Evolutionary conservation across 2,888 invertebrate genomes (phyloP).

Genomic region (Ophion ventricosus): DNA sequence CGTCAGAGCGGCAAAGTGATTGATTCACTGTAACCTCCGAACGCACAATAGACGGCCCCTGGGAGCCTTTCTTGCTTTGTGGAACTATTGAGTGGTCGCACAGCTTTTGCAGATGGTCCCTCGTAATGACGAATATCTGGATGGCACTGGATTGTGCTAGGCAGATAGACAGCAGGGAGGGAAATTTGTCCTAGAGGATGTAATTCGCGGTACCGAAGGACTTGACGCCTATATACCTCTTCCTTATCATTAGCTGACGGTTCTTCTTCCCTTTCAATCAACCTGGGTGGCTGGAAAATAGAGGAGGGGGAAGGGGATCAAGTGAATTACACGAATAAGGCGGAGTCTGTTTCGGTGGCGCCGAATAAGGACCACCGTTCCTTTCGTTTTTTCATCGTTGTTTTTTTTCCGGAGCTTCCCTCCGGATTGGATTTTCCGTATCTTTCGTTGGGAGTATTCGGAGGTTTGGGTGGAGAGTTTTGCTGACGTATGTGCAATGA

Average conservation of each 20-base stretch:
- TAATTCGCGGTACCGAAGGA: neutral
- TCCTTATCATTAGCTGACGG: neutral
- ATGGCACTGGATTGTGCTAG: neutral
- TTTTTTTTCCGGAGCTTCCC: constrained; percentile 23
- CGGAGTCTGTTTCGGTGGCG: neutral
- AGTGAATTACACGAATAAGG: constrained; percentile 1
- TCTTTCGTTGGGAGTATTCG: constrained; percentile 4
- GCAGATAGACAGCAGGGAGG: neutral
- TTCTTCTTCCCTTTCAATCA: neutral
- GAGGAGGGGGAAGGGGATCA: neutral
- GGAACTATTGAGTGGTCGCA: constrained; percentile 35
- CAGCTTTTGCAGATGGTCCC: constrained; percentile 11
- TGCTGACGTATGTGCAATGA: constrained; percentile 49
- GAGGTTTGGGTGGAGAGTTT: constrained; percentile 18
- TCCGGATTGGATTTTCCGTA: constrained; percentile 9
- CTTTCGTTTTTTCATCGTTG: constrained; percentile 2
- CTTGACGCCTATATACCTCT: neutral
- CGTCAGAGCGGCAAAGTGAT: constrained; percentile 51
- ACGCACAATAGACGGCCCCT: neutral
- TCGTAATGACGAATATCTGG: neutral
- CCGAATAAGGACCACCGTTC: neutral
- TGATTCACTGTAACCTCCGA: constrained; percentile 22
- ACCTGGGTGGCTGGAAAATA: neutral
- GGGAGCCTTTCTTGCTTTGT: constrained; percentile 33
- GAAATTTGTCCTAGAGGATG: neutral